Evolutionary conservation across 30 jellyfish, hydroid and myxozoan species (phyloP).

Genomic region (Mastigias papua): DNA sequence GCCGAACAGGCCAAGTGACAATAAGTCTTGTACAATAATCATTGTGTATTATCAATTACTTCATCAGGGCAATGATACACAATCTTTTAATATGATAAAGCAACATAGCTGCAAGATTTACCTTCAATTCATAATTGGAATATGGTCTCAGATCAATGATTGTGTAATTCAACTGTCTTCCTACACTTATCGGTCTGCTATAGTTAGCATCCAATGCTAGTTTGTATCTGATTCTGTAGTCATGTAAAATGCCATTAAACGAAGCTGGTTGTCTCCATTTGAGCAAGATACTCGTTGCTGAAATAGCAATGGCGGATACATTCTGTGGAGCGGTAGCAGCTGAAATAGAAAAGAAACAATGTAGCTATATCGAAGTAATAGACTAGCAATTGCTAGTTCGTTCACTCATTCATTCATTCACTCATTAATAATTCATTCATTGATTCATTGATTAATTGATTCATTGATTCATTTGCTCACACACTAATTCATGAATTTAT

Average conservation of each 20-base stretch:
- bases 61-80: no score
- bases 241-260: not conserved
- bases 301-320: not conserved
- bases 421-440: no score
- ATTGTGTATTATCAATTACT: no score
- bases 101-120: no score
- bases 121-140: not conserved
- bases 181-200: not conserved
- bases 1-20: not conserved
- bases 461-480: no score
- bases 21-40: no score
- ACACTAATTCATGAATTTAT: no score
- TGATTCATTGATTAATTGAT: no score
- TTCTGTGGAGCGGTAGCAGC: not conserved
- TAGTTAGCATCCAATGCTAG: not conserved
- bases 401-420: no score
- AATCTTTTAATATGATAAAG: no score
- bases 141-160: not conserved
- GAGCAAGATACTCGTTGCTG: not conserved
- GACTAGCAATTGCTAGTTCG: no score
- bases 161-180: not conserved
- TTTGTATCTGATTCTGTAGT: not conserved
- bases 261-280: not conserved
- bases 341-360: not conserved
- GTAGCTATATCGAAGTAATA: not conserved